Evolutionary conservation across 2,888 invertebrate species (phyloP).

Genomic region (Perdita meconis): DNA sequence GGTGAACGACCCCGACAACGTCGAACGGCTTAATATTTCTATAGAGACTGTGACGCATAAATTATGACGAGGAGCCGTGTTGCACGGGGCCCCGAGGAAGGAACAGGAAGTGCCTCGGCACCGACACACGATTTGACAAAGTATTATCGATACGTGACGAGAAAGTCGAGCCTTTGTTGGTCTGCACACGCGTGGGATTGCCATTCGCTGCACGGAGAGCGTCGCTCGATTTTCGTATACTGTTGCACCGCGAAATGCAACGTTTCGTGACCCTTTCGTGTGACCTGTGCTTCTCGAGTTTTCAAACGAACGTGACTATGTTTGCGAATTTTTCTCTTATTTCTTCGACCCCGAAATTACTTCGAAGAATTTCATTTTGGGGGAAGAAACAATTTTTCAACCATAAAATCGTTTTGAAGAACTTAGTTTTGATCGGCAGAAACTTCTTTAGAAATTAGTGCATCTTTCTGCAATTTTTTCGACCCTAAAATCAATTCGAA

Average conservation of each 20-base stretch:
- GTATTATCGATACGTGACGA: conserved; percentile 73
- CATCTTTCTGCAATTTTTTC: no score
- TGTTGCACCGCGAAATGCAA: conserved; percentile 14
- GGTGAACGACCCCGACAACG: conserved; percentile 47
- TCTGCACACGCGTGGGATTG: conserved; percentile 67
- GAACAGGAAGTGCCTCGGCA: conserved; percentile 65
- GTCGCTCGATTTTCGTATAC: conserved; percentile 54
- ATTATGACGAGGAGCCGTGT: conserved; percentile 32
- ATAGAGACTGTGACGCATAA: conserved; percentile 50
- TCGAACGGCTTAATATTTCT: conserved; percentile 53
- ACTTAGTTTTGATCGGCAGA: no score
- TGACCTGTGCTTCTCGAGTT: neutral
- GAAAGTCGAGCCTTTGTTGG: conserved; percentile 70
- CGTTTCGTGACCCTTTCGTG: neutral
- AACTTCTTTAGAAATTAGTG: no score
- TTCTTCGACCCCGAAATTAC: neutral
- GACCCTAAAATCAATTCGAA: no score
- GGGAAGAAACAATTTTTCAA: neutral
- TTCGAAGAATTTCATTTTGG: neutral
- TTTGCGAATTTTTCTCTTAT: neutral
- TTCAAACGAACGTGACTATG: conserved; percentile 32
- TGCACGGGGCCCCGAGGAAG: conserved; percentile 49
- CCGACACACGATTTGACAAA: conserved; percentile 69
- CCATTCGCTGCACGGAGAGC: conserved; percentile 62
- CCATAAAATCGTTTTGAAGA: neutral